A percentile compares a stretch with the other conserved stretches of the same genome.
Conservation (phyloP, 1,140 invertebrate species). For the Bicyclus anynana region DNA sequence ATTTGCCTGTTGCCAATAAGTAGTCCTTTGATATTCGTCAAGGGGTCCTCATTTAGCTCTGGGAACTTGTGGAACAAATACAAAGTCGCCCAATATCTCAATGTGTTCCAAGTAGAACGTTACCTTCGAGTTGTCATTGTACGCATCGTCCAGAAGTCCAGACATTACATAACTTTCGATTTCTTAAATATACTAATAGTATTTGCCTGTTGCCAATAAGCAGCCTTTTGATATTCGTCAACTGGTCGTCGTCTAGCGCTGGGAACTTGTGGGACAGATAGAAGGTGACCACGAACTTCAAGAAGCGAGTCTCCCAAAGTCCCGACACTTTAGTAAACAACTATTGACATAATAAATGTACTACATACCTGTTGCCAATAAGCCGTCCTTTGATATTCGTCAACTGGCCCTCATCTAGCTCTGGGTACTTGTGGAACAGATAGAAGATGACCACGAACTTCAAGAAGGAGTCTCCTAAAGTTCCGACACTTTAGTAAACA, state of each 20-base stretch:
- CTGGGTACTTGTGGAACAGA: slow-evolving; percentile 83
- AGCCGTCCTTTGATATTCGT: slow-evolving; percentile 86
- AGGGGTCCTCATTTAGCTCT: too few species aligned
- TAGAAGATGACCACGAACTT: slow-evolving; percentile 89
- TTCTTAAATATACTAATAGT: too few species aligned
- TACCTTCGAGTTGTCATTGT: slow-evolving; percentile 85
- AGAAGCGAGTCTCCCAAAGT: slow-evolving; percentile 92
- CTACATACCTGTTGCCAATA: slow-evolving; percentile 91
- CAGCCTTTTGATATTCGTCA: slow-evolving; percentile 86
- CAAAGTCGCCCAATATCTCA: too few species aligned
- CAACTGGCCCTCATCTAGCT: slow-evolving; percentile 86
- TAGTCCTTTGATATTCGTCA: too few species aligned
- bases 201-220: slow-evolving; percentile 90
- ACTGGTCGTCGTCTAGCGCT: slow-evolving; percentile 84
- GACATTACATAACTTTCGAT: too few species aligned
- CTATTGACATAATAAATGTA: too few species aligned
- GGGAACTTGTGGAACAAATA: too few species aligned
- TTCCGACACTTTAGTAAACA: too few species aligned
- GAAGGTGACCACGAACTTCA: slow-evolving; percentile 88
- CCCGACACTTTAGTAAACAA: too few species aligned
- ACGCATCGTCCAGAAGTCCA: slow-evolving; percentile 80
- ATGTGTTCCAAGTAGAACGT: slow-evolving; percentile 89
- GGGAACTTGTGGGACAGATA: slow-evolving; percentile 85
- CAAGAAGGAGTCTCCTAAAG: slow-evolving; percentile 92
- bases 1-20: too few species aligned